Conservation (phyloP, 2,113 vertebrate species). For the Podarcis cretensis region DNA sequence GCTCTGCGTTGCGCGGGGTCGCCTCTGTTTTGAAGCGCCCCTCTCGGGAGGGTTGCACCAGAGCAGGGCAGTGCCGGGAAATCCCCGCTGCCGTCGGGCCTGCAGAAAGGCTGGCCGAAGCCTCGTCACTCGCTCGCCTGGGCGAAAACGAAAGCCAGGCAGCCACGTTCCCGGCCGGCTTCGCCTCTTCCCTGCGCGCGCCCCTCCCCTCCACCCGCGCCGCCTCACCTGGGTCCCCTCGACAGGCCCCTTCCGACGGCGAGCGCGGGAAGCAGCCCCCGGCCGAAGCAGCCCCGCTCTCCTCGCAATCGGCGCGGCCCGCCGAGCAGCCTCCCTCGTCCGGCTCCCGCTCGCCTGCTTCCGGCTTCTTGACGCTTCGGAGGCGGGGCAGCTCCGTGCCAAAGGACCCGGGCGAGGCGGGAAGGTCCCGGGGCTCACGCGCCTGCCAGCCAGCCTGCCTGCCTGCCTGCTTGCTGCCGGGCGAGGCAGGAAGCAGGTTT, state of each 20-base stretch:
- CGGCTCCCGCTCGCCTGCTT: background rate
- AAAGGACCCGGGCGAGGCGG: background rate
- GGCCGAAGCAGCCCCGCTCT: background rate
- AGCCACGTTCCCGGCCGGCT: no score
- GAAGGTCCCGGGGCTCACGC: background rate
- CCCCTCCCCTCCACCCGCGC: background rate
- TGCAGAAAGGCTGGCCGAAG: background rate
- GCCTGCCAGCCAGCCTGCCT: no score
- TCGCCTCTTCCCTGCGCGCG: no score
- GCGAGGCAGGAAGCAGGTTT: background rate
- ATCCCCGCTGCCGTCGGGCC: background rate
- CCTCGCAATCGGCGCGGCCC: background rate
- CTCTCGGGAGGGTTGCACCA: no score
- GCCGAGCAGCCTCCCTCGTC: background rate
- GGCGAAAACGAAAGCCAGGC: background rate
- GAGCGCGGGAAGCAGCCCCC: background rate
- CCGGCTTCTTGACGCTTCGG: constrained; percentile 14
- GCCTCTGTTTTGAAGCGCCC: background rate
- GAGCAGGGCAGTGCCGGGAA: background rate
- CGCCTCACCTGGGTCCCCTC: background rate
- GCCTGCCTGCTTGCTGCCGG: background rate
- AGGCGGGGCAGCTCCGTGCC: background rate
- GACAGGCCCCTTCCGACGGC: background rate
- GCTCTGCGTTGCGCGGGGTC: background rate
- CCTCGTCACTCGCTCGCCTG: background rate